Conservation (phyloP, 1,140 invertebrate genomes). For the Sinella curviseta region DNA sequence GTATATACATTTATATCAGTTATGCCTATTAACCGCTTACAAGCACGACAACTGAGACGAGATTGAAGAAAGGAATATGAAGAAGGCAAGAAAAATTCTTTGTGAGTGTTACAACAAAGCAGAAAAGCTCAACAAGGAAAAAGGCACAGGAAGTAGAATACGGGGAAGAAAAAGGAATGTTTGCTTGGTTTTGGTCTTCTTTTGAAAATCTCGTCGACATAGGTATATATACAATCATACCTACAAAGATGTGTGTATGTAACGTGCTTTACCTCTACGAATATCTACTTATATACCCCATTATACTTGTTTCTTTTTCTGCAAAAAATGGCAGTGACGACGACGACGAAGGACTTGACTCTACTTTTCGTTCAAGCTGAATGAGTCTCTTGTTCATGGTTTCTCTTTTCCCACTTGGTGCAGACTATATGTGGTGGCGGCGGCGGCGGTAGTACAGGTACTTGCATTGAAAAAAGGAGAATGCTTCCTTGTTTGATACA, state of each 20-base stretch:
- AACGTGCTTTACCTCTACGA: too few relatives aligned
- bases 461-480: too few relatives aligned
- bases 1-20: neutral
- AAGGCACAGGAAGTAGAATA: neutral
- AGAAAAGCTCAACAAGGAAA: neutral
- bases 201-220: too few relatives aligned
- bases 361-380: neutral
- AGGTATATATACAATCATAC: too few relatives aligned
- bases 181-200: too few relatives aligned
- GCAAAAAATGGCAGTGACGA: too few relatives aligned
- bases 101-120: neutral
- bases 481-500: neutral
- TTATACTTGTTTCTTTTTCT: too few relatives aligned
- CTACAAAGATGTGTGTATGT: too few relatives aligned
- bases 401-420: neutral
- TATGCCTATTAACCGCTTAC: neutral
- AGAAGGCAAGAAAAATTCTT: neutral
- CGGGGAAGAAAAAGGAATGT: neutral
- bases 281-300: too few relatives aligned
- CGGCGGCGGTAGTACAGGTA: too few relatives aligned
- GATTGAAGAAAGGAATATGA: neutral
- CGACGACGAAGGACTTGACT: too few relatives aligned
- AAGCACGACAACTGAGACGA: neutral
- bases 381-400: neutral
- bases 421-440: too few relatives aligned